Evolutionary conservation across 1,140 invertebrate species (phyloP).

Genomic region (Lutraria rhynchaena): DNA sequence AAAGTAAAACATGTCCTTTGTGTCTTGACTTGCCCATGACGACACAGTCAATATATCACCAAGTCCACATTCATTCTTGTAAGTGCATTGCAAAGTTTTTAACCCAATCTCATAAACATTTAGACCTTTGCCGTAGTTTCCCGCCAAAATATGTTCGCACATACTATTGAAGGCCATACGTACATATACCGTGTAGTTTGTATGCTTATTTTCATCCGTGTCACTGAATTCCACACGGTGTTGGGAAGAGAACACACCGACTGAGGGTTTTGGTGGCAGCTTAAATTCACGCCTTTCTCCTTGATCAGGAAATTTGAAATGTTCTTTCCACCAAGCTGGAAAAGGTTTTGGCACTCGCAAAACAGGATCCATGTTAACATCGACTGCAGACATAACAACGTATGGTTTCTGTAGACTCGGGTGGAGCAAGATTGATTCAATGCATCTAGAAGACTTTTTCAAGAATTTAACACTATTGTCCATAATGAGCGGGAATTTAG

Average conservation of each 20-base stretch:
- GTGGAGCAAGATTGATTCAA: conserved; percentile 23
- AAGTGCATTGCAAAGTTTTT: conserved; percentile 21
- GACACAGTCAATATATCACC: conserved; percentile 33
- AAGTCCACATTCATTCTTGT: conserved; percentile 25
- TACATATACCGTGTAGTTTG: conserved; percentile 33
- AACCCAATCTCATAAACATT: conserved; percentile 29
- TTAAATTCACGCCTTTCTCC: conserved; percentile 17
- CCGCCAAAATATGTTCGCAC: conserved; percentile 25
- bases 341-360: conserved; percentile 36
- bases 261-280: conserved; percentile 20
- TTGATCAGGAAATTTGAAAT: conserved; percentile 18
- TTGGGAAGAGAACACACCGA: conserved; percentile 14
- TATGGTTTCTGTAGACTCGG: not conserved
- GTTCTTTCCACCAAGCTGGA: conserved; percentile 21
- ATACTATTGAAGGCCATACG: conserved; percentile 25
- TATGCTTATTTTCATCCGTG: conserved; percentile 44
- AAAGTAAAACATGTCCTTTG: conserved; percentile 31
- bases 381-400: not conserved
- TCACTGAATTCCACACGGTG: conserved; percentile 46
- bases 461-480: conserved; percentile 12
- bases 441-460: conserved; percentile 13
- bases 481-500: conserved; percentile 34
- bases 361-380: conserved; percentile 42
- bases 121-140: conserved; percentile 14
- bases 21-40: conserved; percentile 29